Conservation (phyloP, 2,888 invertebrate species). For the Acheta domesticus region DNA sequence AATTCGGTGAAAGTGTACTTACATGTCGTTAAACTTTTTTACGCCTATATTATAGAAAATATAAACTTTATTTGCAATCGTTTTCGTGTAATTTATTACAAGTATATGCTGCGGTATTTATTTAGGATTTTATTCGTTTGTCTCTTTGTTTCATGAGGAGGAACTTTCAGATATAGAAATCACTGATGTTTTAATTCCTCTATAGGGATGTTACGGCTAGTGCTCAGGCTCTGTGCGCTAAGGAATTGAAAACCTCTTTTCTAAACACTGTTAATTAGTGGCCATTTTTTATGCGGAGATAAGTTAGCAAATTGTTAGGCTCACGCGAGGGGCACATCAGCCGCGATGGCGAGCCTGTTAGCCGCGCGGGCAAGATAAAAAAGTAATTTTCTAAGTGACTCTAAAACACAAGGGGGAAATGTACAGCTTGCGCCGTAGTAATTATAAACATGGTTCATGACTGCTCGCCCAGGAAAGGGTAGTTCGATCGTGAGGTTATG, state of each 20-base stretch:
- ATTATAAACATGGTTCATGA: background rate
- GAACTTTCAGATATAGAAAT: too few relatives aligned
- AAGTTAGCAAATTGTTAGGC: conserved; percentile 18
- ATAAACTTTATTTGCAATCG: too few relatives aligned
- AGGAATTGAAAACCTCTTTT: conserved; percentile 8
- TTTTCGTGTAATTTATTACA: too few relatives aligned
- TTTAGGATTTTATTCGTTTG: too few relatives aligned
- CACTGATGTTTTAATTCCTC: too few relatives aligned
- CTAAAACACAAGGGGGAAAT: conserved; percentile 6
- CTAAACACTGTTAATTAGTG: background rate
- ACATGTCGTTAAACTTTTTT: too few relatives aligned
- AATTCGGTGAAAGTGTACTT: too few relatives aligned
- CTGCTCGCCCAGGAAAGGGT: background rate
- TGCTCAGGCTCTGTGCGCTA: background rate
- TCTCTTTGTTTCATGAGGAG: too few relatives aligned
- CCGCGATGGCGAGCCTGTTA: background rate
- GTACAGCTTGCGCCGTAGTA: conserved; percentile 5
- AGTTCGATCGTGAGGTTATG: background rate
- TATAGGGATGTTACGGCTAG: too few relatives aligned
- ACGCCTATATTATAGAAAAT: too few relatives aligned
- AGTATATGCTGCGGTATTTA: too few relatives aligned
- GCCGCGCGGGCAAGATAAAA: background rate
- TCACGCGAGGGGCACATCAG: background rate
- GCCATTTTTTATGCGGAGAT: background rate
- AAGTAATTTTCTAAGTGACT: conserved; percentile 10